These are phyloP conservation scores for Agrochola macilenta DNA, from an alignment of 2,888 invertebrate genomes.

Conservation along the genomic window DNA sequence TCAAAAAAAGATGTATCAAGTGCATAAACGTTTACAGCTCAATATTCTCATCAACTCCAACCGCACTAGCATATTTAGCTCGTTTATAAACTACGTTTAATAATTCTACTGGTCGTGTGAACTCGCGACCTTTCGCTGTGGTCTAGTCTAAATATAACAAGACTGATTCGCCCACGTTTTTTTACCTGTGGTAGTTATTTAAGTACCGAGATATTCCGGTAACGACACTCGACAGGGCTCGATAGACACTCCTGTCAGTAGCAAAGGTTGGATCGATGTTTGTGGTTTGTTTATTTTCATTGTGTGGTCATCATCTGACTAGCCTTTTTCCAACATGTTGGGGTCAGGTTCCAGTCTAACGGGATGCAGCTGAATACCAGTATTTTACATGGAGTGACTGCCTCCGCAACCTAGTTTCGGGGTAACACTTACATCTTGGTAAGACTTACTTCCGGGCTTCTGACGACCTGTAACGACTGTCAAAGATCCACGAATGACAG, in stretches of 20 bases:
- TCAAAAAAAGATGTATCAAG: neutral
- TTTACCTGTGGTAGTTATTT: conserved; percentile 29
- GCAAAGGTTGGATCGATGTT: neutral
- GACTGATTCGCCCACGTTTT: conserved; percentile 40
- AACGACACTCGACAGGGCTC: neutral
- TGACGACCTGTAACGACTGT: no score
- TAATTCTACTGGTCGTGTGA: conserved; percentile 34
- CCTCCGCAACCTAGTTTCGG: no score
- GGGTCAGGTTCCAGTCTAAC: no score
- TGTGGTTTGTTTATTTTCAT: neutral
- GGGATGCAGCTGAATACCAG: no score
- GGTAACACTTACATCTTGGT: no score
- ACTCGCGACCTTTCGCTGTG: conserved; percentile 45
- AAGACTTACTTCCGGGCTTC: no score
- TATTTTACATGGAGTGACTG: no score
- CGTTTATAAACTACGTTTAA: conserved; percentile 17
- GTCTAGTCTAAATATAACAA: conserved; percentile 46
- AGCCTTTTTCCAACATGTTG: no score
- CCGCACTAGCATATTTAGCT: neutral
- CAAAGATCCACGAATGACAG: no score
- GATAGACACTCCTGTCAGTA: neutral
- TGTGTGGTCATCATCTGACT: no score
- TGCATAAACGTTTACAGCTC: neutral
- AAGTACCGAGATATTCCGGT: conserved; percentile 11
- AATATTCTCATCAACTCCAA: neutral